Percentiles rank a stretch among this genome's conserved stretches.
Conservation (phyloP, 1,140 invertebrate genomes). For the Drosophila prosaltans region DNA sequence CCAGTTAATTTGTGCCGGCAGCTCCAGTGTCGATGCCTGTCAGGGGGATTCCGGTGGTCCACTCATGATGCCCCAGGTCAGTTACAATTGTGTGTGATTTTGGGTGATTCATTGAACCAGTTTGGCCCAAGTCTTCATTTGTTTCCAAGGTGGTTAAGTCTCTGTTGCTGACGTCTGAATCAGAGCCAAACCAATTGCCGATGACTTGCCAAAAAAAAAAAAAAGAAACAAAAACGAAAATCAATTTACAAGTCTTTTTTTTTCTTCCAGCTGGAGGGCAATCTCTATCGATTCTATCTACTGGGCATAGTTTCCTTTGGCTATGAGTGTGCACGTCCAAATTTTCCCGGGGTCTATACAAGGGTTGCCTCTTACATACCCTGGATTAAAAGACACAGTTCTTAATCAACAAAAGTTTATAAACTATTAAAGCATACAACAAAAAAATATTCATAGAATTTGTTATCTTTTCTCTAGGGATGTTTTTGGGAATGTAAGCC, state of each 20-base stretch:
- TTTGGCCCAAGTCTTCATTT: conserved; percentile 43
- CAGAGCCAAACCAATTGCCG: conserved; percentile 16
- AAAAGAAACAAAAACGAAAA: neutral
- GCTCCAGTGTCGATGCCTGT: conserved; percentile 90
- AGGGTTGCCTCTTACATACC: conserved; percentile 84
- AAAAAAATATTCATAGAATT: too few relatives aligned
- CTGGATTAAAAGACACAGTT: conserved; percentile 60
- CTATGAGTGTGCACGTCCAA: conserved; percentile 87
- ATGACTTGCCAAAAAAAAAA: conserved; percentile 36
- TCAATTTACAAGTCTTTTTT: neutral
- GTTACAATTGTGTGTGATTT: conserved; percentile 32
- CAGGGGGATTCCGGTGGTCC: conserved; percentile 93
- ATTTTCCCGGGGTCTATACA: conserved; percentile 89
- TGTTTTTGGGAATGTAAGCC: too few relatives aligned
- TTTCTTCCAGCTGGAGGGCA: conserved; percentile 48
- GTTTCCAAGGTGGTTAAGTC: conserved; percentile 52
- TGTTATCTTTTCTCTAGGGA: too few relatives aligned
- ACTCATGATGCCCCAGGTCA: conserved; percentile 86
- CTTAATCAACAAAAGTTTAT: neutral
- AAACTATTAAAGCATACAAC: neutral
- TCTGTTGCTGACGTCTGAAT: conserved; percentile 30
- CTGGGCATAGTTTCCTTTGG: conserved; percentile 88
- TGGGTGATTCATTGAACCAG: conserved; percentile 54
- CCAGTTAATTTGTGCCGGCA: conserved; percentile 79
- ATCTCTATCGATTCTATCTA: conserved; percentile 83